Evolutionary conservation across 92 coral and sea anemone species (phyloP), one percentile per base, ranked within the genome.

Genomic region (Muricea muricata): DNA sequence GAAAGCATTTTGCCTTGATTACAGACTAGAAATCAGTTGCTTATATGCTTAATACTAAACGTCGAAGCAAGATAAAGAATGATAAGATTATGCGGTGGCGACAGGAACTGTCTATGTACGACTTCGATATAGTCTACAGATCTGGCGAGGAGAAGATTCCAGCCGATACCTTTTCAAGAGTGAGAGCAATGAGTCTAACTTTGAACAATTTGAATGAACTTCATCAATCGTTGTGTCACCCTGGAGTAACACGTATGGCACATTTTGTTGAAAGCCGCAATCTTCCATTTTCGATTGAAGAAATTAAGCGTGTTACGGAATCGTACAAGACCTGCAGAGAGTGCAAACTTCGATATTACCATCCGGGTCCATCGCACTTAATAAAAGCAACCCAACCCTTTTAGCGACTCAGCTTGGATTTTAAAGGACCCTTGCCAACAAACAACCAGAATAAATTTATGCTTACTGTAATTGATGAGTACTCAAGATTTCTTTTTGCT

Each of bases 371-470:
- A 21, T 81, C 83, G 13, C 40, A 24, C 54, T 84, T 82, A 18
- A 85, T 89, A 81, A 85, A 85, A 66, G 52, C 91, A 6, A 88
- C 91, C 42, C 91, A 88, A 57, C 84, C 91, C 1, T 60, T 88
- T 76, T 89, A 89, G 32, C 71, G 87, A 23, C 70, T 89, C 48
- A 89, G 86, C 84, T 57, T 89, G 21, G 89, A 89, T 47, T 88
- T 88, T 73, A 88, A 87, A 63, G 88, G 87, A 2, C 91, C 85
- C 23, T 26, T 37, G 47, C 63, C 26, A 28, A 35, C 37, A 23
- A 75, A 18, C 29, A 85, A 78, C 26, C 50, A 65, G 58, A 78
- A 85, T 52, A 42, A 77, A 67, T 78, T 25, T 66, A 77, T 85
- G 34, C 85, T 85, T 48, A 18, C 39, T 26, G 41, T 84, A 4